Evolutionary conservation across 2,113 vertebrate species (phyloP), one percentile per base, ranked within the genome.

Genomic region (Oophaga pumilio): DNA sequence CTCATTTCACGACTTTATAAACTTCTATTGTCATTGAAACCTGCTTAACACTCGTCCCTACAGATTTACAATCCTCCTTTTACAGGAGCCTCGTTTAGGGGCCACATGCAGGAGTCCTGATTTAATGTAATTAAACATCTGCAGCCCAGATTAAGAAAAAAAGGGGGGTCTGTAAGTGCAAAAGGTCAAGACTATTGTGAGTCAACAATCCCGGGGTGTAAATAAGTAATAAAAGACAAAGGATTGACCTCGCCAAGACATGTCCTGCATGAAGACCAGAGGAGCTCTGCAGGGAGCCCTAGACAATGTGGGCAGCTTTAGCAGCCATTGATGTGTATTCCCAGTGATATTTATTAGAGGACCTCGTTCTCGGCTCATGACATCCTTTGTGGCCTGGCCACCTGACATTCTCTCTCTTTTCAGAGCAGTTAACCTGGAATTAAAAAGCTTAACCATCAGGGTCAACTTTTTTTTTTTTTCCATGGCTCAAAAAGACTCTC

Each of bases 131-230:
- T 83, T 83, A 83, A 69, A 83, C 49, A 83, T 83, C 62, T 83
- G 81, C 81, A 83, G 68, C n/a, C 52, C 52, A 59, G 26, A 84
- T 84, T 74, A 71, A 43, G 5, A 43, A 43, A 43, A 43, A 43
- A 66, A 84, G 71, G 71, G 26, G 76, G 82, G 66, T 8, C 57
- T 33, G 24, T 26, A 74, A 83, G 81, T 83, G 81, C 81, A 83
- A 84, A 84, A 84, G 82, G 82, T 84, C 82, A 74, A 43, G 71
- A 74, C 82, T 84, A 73, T 84, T 84, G 82, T 84, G 82, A 56
- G 49, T 74, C 50, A 57, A 84, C 82, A 84, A 74, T 84, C 68
- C 50, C 17, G 18, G 82, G 82, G 82, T 84, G 82, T 84, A 84
- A 84, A 84, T 84, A 84, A 74, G 66, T 73, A 73, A 84, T 73